These are phyloP conservation scores for Gnathonemus echidnorhynchus DNA, from an alignment of 2,113 vertebrate genomes.

Conservation along the genomic window DNA sequence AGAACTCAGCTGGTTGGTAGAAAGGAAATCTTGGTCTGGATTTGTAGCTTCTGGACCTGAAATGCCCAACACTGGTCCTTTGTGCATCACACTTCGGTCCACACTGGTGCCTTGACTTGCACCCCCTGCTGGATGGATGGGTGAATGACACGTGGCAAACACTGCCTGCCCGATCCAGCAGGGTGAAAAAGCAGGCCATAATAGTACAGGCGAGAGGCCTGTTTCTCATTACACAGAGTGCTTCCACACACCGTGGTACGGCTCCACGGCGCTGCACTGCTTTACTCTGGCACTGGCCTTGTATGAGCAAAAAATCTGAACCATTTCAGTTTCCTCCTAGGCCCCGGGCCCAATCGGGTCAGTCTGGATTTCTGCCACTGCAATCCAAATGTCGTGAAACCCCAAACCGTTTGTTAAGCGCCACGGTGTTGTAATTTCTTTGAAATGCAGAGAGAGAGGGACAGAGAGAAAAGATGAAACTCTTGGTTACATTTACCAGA, in stretches of 20 bases:
- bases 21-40: too few relatives aligned
- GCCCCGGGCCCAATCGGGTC: slow-evolving; percentile 3
- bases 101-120: slow-evolving; percentile 44
- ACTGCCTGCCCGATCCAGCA: slow-evolving; percentile 41
- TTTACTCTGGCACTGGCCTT: not conserved
- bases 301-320: not conserved
- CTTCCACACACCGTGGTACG: slow-evolving; percentile 4
- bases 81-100: slow-evolving; percentile 54
- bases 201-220: slow-evolving; percentile 57
- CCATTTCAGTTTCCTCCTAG: not conserved
- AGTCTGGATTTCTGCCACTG: not conserved
- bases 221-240: slow-evolving; percentile 56
- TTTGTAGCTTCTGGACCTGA: too few relatives aligned
- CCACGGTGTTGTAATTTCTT: slow-evolving; percentile 9
- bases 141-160: slow-evolving; percentile 57
- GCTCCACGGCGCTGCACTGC: not conserved
- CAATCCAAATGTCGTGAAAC: not conserved
- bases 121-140: slow-evolving; percentile 48
- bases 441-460: not conserved
- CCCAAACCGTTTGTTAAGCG: not conserved
- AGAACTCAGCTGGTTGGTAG: too few relatives aligned
- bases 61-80: too few relatives aligned
- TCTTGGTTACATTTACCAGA: slow-evolving; percentile 5
- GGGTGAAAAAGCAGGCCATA: slow-evolving; percentile 55
- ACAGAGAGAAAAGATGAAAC: not conserved